These are phyloP conservation scores for Porites lutea DNA, from an alignment of 64 coral and sea anemone genomes.

Conservation along the genomic window DNA sequence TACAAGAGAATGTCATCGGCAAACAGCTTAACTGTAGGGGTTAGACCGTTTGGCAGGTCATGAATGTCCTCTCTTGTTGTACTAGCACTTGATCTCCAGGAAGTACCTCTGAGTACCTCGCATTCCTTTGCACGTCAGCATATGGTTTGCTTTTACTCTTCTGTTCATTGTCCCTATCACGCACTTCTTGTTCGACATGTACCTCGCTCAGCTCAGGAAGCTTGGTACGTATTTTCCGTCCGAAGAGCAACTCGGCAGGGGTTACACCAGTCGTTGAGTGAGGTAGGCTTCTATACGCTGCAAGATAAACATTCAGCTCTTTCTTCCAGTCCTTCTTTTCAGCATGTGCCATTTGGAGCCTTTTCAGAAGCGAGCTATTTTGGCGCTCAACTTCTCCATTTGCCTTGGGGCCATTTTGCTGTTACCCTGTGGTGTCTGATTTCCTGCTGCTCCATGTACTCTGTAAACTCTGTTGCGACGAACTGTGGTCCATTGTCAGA, in stretches of 20 bases:
- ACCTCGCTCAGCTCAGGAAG: slow-evolving; percentile 33
- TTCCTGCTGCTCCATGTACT: neutral
- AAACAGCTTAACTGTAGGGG: no score
- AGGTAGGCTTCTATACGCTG: neutral
- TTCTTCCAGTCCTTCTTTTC: slow-evolving; percentile 36
- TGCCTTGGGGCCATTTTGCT: slow-evolving; percentile 22
- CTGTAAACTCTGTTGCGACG: neutral
- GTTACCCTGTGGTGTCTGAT: slow-evolving; percentile 23
- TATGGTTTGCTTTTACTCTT: slow-evolving; percentile 27
- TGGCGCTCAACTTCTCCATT: slow-evolving; percentile 21
- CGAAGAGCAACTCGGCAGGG: slow-evolving; percentile 37
- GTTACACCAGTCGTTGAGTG: slow-evolving; percentile 20
- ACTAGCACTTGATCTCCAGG: slow-evolving; percentile 23
- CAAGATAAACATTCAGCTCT: slow-evolving; percentile 18
- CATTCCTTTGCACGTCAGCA: neutral
- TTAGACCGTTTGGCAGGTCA: no score
- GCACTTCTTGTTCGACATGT: slow-evolving; percentile 31
- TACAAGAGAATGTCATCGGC: no score
- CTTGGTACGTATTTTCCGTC: slow-evolving; percentile 38
- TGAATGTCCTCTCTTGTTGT: neutral
- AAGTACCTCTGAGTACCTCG: slow-evolving; percentile 10
- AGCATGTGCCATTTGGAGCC: slow-evolving; percentile 28
- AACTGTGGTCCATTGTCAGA: slow-evolving; percentile 37
- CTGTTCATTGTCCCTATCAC: slow-evolving; percentile 30
- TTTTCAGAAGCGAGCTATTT: slow-evolving; percentile 37